Evolutionary conservation across 1,140 invertebrate species (phyloP).

Genomic region (Drosophila biarmipes): DNA sequence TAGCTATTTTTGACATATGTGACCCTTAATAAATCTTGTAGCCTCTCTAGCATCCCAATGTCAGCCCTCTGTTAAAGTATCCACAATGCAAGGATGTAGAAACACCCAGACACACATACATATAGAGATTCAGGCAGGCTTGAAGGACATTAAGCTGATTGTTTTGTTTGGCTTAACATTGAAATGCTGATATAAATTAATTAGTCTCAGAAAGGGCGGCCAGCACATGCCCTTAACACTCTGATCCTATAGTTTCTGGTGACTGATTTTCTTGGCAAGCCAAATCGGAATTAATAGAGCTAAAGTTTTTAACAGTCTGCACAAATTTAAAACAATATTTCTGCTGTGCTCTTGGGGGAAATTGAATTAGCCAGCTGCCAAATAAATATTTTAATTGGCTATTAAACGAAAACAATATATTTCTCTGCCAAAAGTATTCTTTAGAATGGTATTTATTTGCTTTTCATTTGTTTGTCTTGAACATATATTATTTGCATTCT

Average conservation of each 20-base stretch:
- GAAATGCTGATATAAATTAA: constrained; percentile 83
- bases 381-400: constrained; percentile 6
- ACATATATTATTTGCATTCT: not conserved
- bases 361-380: not conserved
- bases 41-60: constrained; percentile 2
- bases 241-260: constrained; percentile 33
- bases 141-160: constrained; percentile 78
- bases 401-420: constrained; percentile 10
- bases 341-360: not conserved
- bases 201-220: constrained; percentile 65
- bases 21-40: constrained; percentile 28
- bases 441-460: not conserved
- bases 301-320: constrained; percentile 48
- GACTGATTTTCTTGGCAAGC: constrained; percentile 12
- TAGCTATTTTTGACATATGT: constrained; percentile 19
- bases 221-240: constrained; percentile 39
- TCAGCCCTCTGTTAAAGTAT: constrained; percentile 11
- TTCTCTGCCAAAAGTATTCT: not conserved
- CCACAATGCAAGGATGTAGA: constrained; percentile 2
- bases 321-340: constrained; percentile 1
- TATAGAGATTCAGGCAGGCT: constrained; percentile 22
- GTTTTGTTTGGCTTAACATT: constrained; percentile 82
- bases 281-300: constrained; percentile 57
- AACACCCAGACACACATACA: constrained; percentile 5
- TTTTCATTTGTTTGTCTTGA: not conserved